Evolutionary conservation across 2,797 vertebrate species (phyloP).

Genomic region (Leucoraja ocellata): DNA sequence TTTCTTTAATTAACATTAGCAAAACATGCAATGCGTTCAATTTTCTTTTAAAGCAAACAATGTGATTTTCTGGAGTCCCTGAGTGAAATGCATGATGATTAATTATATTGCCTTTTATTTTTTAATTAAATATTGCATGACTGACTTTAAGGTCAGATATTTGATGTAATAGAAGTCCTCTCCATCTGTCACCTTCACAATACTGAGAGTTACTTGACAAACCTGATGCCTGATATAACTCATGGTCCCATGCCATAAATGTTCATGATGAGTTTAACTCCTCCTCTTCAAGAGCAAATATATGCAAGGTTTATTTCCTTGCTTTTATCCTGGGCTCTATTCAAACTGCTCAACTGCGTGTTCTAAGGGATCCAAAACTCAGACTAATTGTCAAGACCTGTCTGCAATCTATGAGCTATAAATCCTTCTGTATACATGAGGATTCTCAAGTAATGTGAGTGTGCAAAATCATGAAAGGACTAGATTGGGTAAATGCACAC

Average conservation of each 20-base stretch:
- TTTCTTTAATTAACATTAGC: neutral
- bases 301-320: neutral
- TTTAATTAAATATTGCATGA: neutral
- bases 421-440: no score
- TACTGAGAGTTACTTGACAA: neutral
- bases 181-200: neutral
- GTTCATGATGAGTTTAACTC: neutral
- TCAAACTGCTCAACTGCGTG: neutral
- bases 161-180: neutral
- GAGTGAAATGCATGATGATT: neutral
- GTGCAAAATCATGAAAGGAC: no score
- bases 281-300: neutral
- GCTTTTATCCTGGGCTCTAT: neutral
- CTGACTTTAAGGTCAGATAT: neutral
- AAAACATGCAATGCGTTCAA: neutral
- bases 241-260: neutral
- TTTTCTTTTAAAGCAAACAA: neutral
- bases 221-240: neutral
- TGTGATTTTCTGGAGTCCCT: neutral
- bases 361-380: neutral
- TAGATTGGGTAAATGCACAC: no score
- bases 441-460: no score
- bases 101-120: neutral
- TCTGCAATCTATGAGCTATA: no score
- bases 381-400: no score